Conservation (phyloP, 2,888 invertebrate genomes). For the Andrena bicolor region DNA sequence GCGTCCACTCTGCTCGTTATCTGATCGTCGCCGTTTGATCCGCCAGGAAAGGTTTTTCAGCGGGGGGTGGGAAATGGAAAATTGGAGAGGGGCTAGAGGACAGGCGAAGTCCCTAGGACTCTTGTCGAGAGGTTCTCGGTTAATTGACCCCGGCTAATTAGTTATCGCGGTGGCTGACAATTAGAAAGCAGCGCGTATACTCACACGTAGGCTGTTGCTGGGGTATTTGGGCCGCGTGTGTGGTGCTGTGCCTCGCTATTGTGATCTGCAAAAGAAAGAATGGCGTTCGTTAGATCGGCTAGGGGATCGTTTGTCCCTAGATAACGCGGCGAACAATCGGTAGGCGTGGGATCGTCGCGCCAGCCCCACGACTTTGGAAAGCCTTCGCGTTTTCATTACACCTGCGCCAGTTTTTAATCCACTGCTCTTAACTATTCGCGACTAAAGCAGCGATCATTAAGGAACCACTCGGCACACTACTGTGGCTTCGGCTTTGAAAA, state of each 20-base stretch:
- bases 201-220: constrained; percentile 80
- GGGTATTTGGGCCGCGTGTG: constrained; percentile 82
- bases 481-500: background rate
- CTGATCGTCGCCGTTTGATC: constrained; percentile 37
- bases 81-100: too few relatives aligned
- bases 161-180: constrained; percentile 49
- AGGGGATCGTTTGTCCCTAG: constrained; percentile 3
- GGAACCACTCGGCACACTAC: background rate
- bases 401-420: background rate
- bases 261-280: constrained; percentile 78
- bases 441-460: background rate
- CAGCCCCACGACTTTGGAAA: background rate
- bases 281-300: constrained; percentile 43
- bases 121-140: constrained; percentile 26
- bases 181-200: constrained; percentile 75
- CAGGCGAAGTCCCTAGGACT: background rate
- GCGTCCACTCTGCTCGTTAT: constrained; percentile 54
- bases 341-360: constrained; percentile 16
- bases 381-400: constrained; percentile 1
- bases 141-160: constrained; percentile 64
- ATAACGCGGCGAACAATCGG: background rate
- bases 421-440: background rate
- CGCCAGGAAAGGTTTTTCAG: constrained; percentile 47
- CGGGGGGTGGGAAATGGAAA: constrained; percentile 28
- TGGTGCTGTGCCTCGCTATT: constrained; percentile 79